Evolutionary conservation across 2,113 vertebrate species (phyloP).

Genomic region (Steatornis caripensis): DNA sequence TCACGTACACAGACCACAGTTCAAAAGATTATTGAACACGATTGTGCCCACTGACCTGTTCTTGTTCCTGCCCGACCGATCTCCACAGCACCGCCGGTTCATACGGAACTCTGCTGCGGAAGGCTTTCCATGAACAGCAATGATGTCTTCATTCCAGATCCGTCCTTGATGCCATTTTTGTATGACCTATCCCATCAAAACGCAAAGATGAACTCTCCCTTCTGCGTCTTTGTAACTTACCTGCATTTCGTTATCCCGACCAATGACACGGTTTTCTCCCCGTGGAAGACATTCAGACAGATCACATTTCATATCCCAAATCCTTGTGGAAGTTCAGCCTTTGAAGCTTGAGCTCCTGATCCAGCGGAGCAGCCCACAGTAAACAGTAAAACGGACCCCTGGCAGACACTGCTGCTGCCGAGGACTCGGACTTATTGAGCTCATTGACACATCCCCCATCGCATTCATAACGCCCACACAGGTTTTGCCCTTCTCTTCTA

Average conservation of each 20-base stretch:
- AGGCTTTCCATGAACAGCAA: not conserved
- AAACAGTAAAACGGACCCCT: not conserved
- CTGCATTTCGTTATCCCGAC: not conserved
- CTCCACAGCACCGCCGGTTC: rapidly evolving
- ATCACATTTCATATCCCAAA: not conserved
- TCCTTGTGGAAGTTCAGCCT: not conserved
- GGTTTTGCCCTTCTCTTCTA: not conserved
- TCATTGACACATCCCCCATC: not conserved
- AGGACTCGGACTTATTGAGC: not conserved
- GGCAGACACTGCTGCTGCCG: not conserved
- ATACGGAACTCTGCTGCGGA: not conserved
- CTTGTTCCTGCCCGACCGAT: not conserved
- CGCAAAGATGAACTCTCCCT: not conserved
- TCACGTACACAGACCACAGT: not conserved
- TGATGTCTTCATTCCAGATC: not conserved
- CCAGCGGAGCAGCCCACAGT: rapidly evolving
- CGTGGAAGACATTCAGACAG: not conserved
- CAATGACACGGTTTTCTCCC: not conserved
- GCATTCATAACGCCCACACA: not conserved
- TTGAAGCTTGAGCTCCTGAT: too few relatives aligned
- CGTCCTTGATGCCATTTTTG: not conserved
- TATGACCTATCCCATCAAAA: not conserved
- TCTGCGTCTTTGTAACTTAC: not conserved
- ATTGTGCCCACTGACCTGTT: not conserved
- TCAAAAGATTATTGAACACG: not conserved